Percentiles rank a stretch among this genome's conserved stretches.
These are phyloP conservation scores for Connochaetes taurinus DNA, from an alignment of 2,113 vertebrate genomes.

Conservation along the genomic window DNA sequence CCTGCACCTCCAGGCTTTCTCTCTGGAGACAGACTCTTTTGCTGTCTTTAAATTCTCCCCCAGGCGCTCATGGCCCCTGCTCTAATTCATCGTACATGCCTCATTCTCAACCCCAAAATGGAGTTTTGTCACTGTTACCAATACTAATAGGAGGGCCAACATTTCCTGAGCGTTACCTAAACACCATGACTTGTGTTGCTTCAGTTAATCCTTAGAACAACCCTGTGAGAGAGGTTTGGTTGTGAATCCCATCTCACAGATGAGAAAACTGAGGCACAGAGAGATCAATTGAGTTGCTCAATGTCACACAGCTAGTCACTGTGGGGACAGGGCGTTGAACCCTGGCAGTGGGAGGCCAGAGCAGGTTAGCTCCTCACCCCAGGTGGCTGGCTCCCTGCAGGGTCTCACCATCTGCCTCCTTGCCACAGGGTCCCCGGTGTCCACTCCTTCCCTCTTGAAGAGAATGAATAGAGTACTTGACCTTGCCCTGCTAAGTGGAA, in stretches of 20 bases:
- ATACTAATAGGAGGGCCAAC: background rate
- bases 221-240: background rate
- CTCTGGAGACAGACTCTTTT: background rate
- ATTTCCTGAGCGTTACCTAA: background rate
- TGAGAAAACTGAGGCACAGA: background rate
- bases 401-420: background rate
- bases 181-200: background rate
- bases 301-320: background rate
- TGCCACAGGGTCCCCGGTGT: background rate
- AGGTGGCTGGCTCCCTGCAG: background rate
- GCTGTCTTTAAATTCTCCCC: background rate
- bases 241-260: background rate
- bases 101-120: background rate
- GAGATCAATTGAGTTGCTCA: background rate
- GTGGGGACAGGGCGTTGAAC: background rate
- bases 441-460: background rate
- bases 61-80: background rate
- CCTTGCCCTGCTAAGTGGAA: background rate
- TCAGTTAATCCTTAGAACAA: background rate
- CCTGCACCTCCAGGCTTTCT: rapidly evolving
- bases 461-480: background rate
- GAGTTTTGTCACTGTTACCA: background rate
- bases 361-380: no score
- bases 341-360: background rate
- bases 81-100: background rate